These are phyloP conservation scores for Drosophila fulvimacula DNA, from an alignment of 2,888 invertebrate species.

Conservation along the genomic window DNA sequence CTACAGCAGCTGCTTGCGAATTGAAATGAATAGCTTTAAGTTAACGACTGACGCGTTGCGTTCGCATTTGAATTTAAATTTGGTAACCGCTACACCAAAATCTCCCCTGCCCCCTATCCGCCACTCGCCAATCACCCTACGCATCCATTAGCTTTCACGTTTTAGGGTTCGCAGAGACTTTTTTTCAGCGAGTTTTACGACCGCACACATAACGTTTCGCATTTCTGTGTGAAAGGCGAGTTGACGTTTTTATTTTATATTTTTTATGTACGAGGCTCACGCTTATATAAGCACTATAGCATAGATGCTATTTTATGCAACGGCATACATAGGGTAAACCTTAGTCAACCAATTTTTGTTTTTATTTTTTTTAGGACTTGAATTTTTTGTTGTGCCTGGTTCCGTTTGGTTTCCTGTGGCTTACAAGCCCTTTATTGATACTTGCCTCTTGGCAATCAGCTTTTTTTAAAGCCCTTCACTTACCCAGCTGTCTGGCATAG, in stretches of 20 bases:
- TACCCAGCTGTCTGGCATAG: not conserved
- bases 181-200: constrained; percentile 58
- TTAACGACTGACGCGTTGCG: constrained; percentile 57
- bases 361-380: constrained; percentile 11
- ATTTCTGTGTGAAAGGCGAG: not conserved
- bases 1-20: constrained; percentile 19
- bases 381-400: constrained; percentile 39
- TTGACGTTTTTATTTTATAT: constrained; percentile 5
- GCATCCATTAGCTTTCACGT: constrained; percentile 6
- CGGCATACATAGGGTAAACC: constrained; percentile 22
- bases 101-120: not conserved
- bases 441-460: constrained; percentile 51
- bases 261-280: constrained; percentile 2
- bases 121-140: not conserved
- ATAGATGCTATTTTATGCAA: constrained; percentile 8
- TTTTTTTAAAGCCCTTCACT: constrained; percentile 29
- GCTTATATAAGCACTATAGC: not conserved
- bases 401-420: constrained; percentile 48
- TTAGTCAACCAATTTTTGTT: constrained; percentile 19
- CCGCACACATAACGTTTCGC: constrained; percentile 40
- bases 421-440: constrained; percentile 76
- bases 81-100: constrained; percentile 6
- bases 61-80: constrained; percentile 49
- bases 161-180: constrained; percentile 29
- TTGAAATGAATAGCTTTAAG: constrained; percentile 66